Base-by-base conservation (phyloP, 1,140 invertebrate species). In the Drosophila rhopaloa region DNA sequence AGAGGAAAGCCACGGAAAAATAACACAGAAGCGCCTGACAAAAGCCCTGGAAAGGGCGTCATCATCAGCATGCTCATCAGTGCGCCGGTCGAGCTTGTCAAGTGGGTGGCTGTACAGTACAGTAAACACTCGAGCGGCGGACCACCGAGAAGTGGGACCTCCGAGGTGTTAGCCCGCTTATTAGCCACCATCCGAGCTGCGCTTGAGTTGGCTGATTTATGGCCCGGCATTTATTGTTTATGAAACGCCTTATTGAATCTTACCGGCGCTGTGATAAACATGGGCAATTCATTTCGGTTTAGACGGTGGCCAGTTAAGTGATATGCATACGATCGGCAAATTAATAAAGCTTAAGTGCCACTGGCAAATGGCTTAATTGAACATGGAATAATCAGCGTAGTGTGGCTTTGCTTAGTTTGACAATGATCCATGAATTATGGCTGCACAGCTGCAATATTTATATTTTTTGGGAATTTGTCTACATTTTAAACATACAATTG, bases 41-140 rank as follows among this genome's bases (percentile, higher is more conserved):
- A 89, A 89, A 80, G 84, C 84, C 66, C 53, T 67, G 72, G 60
- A 75, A 86, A 81, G 78, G 83, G 83, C 82, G 76, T 86, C 83
- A 72, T 79, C 71, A 47, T 77, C 83, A 73, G 73, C 65, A 44
- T 68, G 67, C 43, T 80, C 44, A 68, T 53, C 37, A 37, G 44
- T 24, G 19, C 44, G n/a, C 44, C 44, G 43, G n/a, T 40, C 44
- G 43, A 51, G 61, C 43, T 68, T 59, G 57, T 78, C 76, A 88
- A 86, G 83, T 88, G 82, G 82, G 82, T 86, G 82, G 82, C 74
- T 89, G 61, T 83, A 79, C 81, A 79, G 61, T 83, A 79, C 81
- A 79, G 81, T 77, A 86, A 86, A 88, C 83, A 88, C 83, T 86
- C 71, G 67, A 79, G 40, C 16, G 43, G 38, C 46, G 44, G 27